Base-by-base conservation (phyloP, 2,888 invertebrate species). In the Noctua comes region DNA sequence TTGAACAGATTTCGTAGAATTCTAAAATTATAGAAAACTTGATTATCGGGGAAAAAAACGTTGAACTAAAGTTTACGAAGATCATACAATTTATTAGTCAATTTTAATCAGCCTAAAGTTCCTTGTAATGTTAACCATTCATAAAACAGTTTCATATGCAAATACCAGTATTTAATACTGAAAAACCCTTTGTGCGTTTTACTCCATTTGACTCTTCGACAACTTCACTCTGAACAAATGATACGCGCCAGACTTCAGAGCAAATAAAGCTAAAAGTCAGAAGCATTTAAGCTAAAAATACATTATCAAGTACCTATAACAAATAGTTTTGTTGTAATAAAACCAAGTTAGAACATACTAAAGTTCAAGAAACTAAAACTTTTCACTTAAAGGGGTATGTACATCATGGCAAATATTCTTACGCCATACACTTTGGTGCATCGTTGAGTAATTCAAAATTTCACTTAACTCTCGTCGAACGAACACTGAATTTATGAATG, bases 361-460 rank as follows among this genome's bases (percentile, higher is more conserved):
- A 80, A 82, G 73, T 73, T 84, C 73, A 82, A 85, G 79, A 79
- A 86, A 76, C 68, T 59, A 66, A 77, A 92, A 92, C 91, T 91
- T 90, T 87, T 76, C 79, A 88, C 91, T 91, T 87, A 81, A 75
- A 84, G 73, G 75, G 59, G 79, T 82, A 82, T 73, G 76, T 82
- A 78, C 77, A 68, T 81, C 74, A 77, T 74, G 36, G 71, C 68
- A 76, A 86, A 80, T 83, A 80, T 88, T 69, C 76, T 66, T 84
- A 68, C 51, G 85, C 51, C 36, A 69, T 86, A 89, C 85, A 84
- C 84, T 88, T 88, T 85, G 85, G 86, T 90, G 90, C 91, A 90
- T 86, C 90, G 88, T 82, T 74, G 80, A 85, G 79, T 90, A 88
- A 89, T 89, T 86, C 86, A 68, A 89, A 91, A 91, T 91, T 91